Evolutionary conservation across 2,113 vertebrate species (phyloP).

Genomic region (Spea bombifrons): DNA sequence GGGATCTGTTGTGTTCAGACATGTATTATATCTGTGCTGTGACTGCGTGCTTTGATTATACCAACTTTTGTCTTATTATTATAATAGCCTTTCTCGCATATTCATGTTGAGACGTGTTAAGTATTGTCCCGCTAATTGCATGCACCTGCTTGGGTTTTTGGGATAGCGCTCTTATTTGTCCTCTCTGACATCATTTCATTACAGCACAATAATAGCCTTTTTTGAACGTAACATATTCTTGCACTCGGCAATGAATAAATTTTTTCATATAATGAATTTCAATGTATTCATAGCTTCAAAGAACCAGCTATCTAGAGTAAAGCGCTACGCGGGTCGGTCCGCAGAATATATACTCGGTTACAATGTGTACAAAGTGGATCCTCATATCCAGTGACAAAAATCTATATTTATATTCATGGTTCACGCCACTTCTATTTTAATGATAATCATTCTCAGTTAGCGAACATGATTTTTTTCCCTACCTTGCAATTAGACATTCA

Average conservation of each 20-base stretch:
- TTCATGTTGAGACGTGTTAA: slow-evolving; percentile 17
- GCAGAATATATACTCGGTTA: slow-evolving; percentile 2
- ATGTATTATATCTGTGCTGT: not conserved
- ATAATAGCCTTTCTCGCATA: slow-evolving; percentile 25
- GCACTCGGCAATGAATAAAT: slow-evolving; percentile 42
- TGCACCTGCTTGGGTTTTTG: slow-evolving; percentile 42
- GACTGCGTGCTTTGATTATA: slow-evolving; percentile 24
- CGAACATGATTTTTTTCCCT: slow-evolving; percentile 31
- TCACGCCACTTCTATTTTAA: slow-evolving; percentile 4
- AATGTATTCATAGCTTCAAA: slow-evolving; percentile 46
- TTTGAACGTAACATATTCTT: slow-evolving; percentile 31
- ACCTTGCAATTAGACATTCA: slow-evolving; percentile 25
- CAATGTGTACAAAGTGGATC: slow-evolving; percentile 11
- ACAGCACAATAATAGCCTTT: slow-evolving; percentile 38
- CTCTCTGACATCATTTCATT: slow-evolving; percentile 46
- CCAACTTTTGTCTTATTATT: slow-evolving; percentile 11
- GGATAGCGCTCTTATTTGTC: slow-evolving; percentile 5
- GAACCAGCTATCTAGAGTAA: slow-evolving; percentile 36
- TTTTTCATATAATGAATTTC: slow-evolving; percentile 44
- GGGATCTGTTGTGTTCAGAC: not conserved
- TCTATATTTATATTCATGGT: slow-evolving; percentile 13
- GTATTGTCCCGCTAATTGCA: slow-evolving; percentile 44
- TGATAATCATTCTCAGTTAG: slow-evolving; percentile 39
- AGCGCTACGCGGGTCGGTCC: slow-evolving; percentile 16
- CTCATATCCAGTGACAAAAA: slow-evolving; percentile 19